Percentiles rank a stretch among this genome's conserved stretches.
These are phyloP conservation scores for Papilio dardanus DNA, from an alignment of 1,140 invertebrate genomes.

Conservation along the genomic window DNA sequence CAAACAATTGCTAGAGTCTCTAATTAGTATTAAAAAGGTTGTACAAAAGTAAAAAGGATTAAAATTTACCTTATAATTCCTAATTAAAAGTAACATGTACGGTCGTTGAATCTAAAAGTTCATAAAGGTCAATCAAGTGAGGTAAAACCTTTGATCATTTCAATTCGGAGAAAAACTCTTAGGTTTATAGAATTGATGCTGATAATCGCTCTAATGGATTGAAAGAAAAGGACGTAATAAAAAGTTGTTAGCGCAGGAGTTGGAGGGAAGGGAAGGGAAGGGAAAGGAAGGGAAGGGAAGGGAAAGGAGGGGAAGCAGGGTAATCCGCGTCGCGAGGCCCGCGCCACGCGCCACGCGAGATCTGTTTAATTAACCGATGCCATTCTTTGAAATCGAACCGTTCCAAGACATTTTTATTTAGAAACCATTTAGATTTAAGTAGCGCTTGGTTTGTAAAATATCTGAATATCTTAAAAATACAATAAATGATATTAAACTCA, in stretches of 20 bases:
- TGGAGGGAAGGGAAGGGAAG: slow-evolving; percentile 35
- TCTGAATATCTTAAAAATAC: neutral
- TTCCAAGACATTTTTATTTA: slow-evolving; percentile 10
- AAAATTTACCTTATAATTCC: neutral
- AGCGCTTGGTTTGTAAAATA: neutral
- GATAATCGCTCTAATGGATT: slow-evolving; percentile 40
- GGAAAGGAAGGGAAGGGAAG: slow-evolving; percentile 42
- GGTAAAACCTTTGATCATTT: slow-evolving; percentile 30
- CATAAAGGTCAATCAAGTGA: neutral
- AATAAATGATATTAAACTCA: neutral
- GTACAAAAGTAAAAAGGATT: neutral
- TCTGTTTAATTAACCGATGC: slow-evolving; percentile 51
- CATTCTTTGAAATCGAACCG: slow-evolving; percentile 41
- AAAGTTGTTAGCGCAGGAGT: slow-evolving; percentile 52
- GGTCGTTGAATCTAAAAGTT: neutral
- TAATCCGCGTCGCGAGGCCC: slow-evolving; percentile 43
- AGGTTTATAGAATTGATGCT: slow-evolving; percentile 31
- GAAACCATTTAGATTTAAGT: slow-evolving; percentile 11
- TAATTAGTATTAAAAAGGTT: neutral
- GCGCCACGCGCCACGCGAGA: slow-evolving; percentile 43
- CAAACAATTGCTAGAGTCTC: too few relatives aligned
- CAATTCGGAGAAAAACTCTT: slow-evolving; percentile 20
- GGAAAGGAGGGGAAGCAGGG: slow-evolving; percentile 39
- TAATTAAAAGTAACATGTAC: neutral
- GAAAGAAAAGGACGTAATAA: slow-evolving; percentile 42